Percentiles rank a stretch among this genome's conserved stretches.
These are phyloP conservation scores for Ashinkailepas kermadecensis DNA, from an alignment of 2,888 invertebrate genomes.

Conservation along the genomic window DNA sequence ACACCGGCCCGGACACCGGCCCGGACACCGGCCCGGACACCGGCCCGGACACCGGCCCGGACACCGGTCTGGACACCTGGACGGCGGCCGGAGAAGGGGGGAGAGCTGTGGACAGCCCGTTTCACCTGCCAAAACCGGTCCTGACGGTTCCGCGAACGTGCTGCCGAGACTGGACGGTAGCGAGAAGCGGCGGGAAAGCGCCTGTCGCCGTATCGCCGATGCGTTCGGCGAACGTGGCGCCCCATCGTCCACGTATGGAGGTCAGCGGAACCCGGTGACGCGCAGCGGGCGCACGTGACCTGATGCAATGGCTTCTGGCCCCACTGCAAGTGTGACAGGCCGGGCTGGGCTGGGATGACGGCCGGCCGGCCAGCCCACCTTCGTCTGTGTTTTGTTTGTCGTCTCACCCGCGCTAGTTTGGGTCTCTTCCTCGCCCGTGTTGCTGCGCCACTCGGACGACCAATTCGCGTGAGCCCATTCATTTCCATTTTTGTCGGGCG, in stretches of 20 bases:
- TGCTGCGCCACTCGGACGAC: too few species aligned
- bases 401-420: too few species aligned
- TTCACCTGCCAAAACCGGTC: conserved; percentile 7
- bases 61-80: not conserved
- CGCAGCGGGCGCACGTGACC: too few species aligned
- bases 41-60: not conserved
- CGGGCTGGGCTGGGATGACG: too few species aligned
- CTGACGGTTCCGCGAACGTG: not conserved
- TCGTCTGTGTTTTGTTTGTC: not conserved
- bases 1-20: not conserved
- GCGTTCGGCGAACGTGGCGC: not conserved
- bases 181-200: not conserved
- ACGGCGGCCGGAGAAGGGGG: not conserved
- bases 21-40: not conserved
- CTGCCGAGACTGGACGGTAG: not conserved
- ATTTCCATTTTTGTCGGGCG: too few species aligned
- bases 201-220: not conserved
- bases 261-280: too few species aligned
- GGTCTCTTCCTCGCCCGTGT: too few species aligned
- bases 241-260: too few species aligned
- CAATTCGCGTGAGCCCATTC: too few species aligned
- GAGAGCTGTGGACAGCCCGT: not conserved
- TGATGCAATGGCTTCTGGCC: too few species aligned
- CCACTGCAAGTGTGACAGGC: too few species aligned
- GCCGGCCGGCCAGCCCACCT: not conserved